phyloP scores from a whole-genome alignment of 2,113 vertebrate genomes.

The Sturnus vulgaris region DNA sequence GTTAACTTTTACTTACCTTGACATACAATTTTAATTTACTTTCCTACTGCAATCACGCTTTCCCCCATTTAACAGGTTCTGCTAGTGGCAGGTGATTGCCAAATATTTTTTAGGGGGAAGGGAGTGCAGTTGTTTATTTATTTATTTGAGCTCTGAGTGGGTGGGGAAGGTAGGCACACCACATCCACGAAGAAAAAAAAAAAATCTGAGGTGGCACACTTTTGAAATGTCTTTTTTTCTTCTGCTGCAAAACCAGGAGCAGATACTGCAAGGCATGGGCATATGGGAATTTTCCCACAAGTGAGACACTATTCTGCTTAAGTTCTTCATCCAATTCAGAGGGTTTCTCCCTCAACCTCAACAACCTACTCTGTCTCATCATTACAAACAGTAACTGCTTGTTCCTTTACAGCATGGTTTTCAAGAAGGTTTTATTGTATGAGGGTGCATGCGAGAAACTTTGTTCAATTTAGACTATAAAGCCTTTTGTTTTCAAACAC shows the following conservation, averaged over 20 bases:
- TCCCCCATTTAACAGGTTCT: constrained; percentile 55
- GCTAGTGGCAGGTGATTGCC: constrained; percentile 10
- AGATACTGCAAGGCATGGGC: constrained; percentile 35
- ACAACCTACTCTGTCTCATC: background rate
- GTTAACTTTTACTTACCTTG: constrained; percentile 21
- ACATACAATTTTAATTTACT: constrained; percentile 4
- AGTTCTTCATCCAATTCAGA: background rate
- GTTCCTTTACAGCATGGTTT: background rate
- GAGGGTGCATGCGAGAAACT: background rate
- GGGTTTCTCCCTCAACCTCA: constrained; percentile 1
- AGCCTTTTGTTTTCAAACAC: background rate
- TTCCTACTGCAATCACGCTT: background rate
- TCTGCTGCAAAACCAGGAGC: constrained; percentile 58
- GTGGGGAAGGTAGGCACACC: background rate
- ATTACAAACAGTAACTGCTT: background rate
- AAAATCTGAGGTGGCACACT: constrained; percentile 1
- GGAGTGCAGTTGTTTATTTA: background rate
- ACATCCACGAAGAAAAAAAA: background rate
- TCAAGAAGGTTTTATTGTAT: background rate
- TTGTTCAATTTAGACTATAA: background rate
- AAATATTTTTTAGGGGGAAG: constrained; percentile 34
- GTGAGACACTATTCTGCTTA: background rate
- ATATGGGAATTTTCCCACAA: constrained; percentile 79
- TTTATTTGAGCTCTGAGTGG: background rate
- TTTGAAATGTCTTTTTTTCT: background rate